These are phyloP conservation scores for Globodera rostochiensis DNA, from an alignment of 1,140 invertebrate genomes.

Conservation along the genomic window DNA sequence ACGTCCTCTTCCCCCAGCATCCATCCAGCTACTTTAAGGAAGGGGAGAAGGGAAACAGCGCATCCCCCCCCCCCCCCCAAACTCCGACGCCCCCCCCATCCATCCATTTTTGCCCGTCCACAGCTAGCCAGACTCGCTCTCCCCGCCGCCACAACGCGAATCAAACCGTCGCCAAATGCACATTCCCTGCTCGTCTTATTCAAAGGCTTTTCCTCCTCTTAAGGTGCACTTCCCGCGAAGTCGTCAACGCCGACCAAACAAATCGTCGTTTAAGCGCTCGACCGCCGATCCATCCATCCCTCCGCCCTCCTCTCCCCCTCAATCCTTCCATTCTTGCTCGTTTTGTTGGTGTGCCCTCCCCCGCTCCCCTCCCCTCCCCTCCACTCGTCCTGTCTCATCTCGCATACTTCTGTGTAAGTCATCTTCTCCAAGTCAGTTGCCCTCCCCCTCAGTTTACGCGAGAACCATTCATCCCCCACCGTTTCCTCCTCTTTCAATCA, in stretches of 20 bases:
- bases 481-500: neutral
- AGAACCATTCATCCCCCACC: neutral
- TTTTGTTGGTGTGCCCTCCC: neutral
- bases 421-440: conserved; percentile 10
- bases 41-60: neutral
- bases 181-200: conserved; percentile 5
- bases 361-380: neutral
- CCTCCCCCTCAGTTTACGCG: conserved; percentile 2
- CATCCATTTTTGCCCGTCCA: neutral
- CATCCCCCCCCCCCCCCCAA: neutral
- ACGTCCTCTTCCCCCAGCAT: neutral
- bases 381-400: conserved; percentile 3
- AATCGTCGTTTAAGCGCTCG: conserved; percentile 9
- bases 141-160: neutral
- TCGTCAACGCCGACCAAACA: conserved; percentile 3
- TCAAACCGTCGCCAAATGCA: neutral
- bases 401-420: conserved; percentile 20
- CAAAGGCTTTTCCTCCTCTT: conserved; percentile 1
- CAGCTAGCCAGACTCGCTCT: neutral
- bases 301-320: neutral
- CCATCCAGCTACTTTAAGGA: conserved; percentile 1
- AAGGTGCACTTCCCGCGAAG: neutral
- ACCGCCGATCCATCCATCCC: neutral
- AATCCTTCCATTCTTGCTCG: neutral
- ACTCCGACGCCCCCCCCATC: neutral